phyloP scores from a whole-genome alignment of 2,888 invertebrate genomes.

The Chrysodeixis includens region DNA sequence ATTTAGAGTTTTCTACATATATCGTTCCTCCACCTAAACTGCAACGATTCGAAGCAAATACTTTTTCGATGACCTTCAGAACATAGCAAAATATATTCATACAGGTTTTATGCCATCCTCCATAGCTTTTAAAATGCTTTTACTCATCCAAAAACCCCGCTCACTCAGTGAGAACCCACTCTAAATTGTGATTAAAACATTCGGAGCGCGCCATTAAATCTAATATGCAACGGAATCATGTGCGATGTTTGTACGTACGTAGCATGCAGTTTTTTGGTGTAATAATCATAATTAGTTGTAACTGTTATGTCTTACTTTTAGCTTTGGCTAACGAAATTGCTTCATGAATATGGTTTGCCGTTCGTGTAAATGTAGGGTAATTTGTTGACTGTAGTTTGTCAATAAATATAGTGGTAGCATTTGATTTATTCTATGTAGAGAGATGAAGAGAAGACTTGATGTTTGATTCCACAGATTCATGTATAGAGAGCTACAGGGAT shows the following conservation, averaged over 20 bases:
- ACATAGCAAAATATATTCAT: too few relatives aligned
- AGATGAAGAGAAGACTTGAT: too few relatives aligned
- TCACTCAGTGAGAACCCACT: conserved; percentile 51
- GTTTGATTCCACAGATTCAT: too few relatives aligned
- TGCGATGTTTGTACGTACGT: conserved; percentile 69
- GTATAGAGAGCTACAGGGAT: too few relatives aligned
- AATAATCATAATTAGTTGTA: conserved; percentile 75
- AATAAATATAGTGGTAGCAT: too few relatives aligned
- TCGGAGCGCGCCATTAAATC: conserved; percentile 84
- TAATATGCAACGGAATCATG: conserved; percentile 85
- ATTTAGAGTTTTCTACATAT: too few relatives aligned
- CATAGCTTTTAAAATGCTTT: too few relatives aligned
- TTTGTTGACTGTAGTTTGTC: not conserved
- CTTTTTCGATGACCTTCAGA: too few relatives aligned
- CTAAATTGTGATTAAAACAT: conserved; percentile 83
- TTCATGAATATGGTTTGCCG: conserved; percentile 24
- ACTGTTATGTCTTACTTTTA: conserved; percentile 45
- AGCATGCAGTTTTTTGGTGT: conserved; percentile 74
- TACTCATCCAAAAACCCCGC: conserved; percentile 30
- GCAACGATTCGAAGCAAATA: too few relatives aligned
- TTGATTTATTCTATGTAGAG: too few relatives aligned
- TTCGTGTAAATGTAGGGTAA: conserved; percentile 2
- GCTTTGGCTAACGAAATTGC: conserved; percentile 21
- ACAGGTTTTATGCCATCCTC: too few relatives aligned
- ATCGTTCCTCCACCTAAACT: too few relatives aligned